These are phyloP conservation scores for Poeciliopsis retropinna DNA, from an alignment of 2,113 vertebrate species.

Conservation along the genomic window DNA sequence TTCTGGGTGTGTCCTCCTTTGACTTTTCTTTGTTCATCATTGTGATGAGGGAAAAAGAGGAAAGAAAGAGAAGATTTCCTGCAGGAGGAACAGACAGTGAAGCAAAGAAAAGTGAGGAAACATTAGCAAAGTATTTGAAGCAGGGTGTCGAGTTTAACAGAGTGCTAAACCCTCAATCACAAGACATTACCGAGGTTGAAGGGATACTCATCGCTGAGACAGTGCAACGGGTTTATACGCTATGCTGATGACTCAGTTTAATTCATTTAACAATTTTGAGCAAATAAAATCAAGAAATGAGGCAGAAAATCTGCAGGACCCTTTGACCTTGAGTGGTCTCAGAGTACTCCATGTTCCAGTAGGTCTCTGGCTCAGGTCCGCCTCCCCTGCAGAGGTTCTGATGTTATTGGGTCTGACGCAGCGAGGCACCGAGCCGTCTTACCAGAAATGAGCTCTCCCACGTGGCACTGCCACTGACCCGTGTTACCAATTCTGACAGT, in stretches of 20 bases:
- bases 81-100: slow-evolving; percentile 55
- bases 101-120: slow-evolving; percentile 74
- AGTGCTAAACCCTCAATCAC: neutral
- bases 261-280: slow-evolving; percentile 38
- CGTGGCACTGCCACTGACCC: slow-evolving; percentile 78
- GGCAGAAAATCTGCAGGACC: slow-evolving; percentile 32
- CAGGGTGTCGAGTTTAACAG: too few relatives aligned
- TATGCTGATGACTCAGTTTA: slow-evolving; percentile 22
- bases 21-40: slow-evolving; percentile 20
- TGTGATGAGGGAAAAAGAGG: neutral
- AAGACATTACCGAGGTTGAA: neutral
- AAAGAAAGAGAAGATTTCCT: neutral
- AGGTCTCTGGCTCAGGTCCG: slow-evolving; percentile 55
- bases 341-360: slow-evolving; percentile 50
- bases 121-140: too few relatives aligned
- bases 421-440: slow-evolving; percentile 48
- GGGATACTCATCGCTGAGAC: neutral
- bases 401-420: slow-evolving; percentile 67
- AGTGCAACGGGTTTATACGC: slow-evolving; percentile 9
- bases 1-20: slow-evolving; percentile 29
- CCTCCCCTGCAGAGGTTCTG: slow-evolving; percentile 62
- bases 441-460: slow-evolving; percentile 75
- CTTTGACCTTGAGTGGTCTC: slow-evolving; percentile 47
- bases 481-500: slow-evolving; percentile 83
- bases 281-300: slow-evolving; percentile 26